Evolutionary conservation across 2,797 vertebrate genomes (phyloP).

Genomic region (Rhadinocentrus ornatus): DNA sequence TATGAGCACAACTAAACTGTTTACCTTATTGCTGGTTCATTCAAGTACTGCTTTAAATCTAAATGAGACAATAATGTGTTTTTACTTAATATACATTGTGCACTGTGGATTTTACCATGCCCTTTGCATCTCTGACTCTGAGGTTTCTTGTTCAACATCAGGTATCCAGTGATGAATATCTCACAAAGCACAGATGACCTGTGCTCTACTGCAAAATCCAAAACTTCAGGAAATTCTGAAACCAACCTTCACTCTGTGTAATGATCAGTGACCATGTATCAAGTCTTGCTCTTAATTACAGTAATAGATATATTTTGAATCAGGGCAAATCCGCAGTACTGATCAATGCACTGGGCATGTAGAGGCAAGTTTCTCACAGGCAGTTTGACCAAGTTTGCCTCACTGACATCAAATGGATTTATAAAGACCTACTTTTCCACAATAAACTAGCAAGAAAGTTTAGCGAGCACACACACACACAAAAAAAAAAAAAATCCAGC

Average conservation of each 20-base stretch:
- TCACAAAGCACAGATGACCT: not conserved
- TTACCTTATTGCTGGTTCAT: conserved; percentile 1
- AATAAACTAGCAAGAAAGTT: conserved; percentile 13
- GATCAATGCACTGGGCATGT: conserved; percentile 63
- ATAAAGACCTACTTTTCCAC: conserved; percentile 3
- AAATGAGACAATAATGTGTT: not conserved
- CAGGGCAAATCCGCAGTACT: not conserved
- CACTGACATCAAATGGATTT: conserved; percentile 3
- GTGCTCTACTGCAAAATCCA: not conserved
- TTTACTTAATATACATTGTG: not conserved
- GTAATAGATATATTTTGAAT: not conserved
- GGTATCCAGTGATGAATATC: not conserved
- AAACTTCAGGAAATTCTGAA: conserved; percentile 2
- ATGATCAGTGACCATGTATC: not conserved
- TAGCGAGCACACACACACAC: conserved; percentile 11
- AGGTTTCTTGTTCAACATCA: not conserved
- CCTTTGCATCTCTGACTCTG: not conserved
- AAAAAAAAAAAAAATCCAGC: conserved; percentile 15
- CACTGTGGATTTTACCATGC: not conserved
- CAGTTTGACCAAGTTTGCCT: not conserved
- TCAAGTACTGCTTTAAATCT: not conserved
- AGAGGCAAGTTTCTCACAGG: conserved; percentile 52
- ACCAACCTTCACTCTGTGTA: not conserved
- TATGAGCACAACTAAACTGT: conserved; percentile 32
- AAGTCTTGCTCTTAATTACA: not conserved